Percentiles rank a stretch among this genome's conserved stretches.
These are phyloP conservation scores for Pachypeltis micranthus DNA, from an alignment of 1,140 invertebrate species.

Conservation along the genomic window DNA sequence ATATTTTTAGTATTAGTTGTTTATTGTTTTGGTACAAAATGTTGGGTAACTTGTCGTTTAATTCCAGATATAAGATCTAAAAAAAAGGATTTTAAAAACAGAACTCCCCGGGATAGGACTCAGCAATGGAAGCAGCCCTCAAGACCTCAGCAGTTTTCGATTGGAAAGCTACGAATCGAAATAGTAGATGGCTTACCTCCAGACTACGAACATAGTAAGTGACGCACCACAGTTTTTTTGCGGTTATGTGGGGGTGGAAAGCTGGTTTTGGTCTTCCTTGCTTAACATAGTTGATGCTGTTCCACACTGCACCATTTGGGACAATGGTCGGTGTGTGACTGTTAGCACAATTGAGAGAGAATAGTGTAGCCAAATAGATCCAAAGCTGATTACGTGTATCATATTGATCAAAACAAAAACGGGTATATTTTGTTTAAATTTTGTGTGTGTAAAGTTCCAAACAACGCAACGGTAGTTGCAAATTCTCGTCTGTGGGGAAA, in stretches of 20 bases:
- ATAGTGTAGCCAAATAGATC: not conserved
- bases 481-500: too few species aligned
- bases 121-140: not conserved
- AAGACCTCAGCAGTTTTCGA: not conserved
- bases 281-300: not conserved
- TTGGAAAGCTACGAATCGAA: not conserved
- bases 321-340: not conserved
- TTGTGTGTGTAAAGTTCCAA: too few species aligned
- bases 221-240: too few species aligned
- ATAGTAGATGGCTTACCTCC: not conserved
- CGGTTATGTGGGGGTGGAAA: too few species aligned
- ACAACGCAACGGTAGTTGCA: too few species aligned
- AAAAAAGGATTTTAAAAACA: not conserved
- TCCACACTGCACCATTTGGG: not conserved
- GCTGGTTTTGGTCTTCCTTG: not conserved
- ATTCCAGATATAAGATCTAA: not conserved
- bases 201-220: not conserved
- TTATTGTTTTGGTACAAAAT: conserved; percentile 4
- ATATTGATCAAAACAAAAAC: too few species aligned
- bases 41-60: not conserved
- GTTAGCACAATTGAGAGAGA: not conserved
- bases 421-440: too few species aligned
- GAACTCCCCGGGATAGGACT: not conserved
- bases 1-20: not conserved
- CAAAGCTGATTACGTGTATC: not conserved